Evolutionary conservation across 2,888 invertebrate species (phyloP).

Genomic region (Rhamnusium bicolor): DNA sequence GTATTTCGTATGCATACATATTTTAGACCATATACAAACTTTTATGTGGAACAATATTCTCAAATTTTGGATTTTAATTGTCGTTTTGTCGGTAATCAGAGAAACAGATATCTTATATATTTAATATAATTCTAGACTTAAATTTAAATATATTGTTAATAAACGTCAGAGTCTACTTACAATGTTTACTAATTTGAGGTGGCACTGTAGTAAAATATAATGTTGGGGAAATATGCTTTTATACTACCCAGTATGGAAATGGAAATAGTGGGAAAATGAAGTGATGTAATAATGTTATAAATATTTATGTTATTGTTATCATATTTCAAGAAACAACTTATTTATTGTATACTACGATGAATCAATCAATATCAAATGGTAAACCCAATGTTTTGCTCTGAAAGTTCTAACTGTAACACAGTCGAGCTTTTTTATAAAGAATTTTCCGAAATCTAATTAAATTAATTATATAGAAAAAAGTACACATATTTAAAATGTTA

Average conservation of each 20-base stretch:
- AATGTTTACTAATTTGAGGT: not conserved
- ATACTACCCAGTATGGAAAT: not conserved
- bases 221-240: not conserved
- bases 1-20: too few relatives aligned
- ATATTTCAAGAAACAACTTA: not conserved
- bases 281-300: not conserved
- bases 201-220: not conserved
- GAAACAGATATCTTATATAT: too few relatives aligned
- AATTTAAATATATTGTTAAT: too few relatives aligned
- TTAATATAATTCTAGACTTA: not conserved
- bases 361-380: not conserved
- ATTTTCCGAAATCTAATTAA: too few relatives aligned
- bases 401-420: too few relatives aligned
- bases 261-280: not conserved
- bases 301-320: not conserved
- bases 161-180: not conserved
- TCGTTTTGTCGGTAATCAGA: too few relatives aligned
- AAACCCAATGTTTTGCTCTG: not conserved
- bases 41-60: too few relatives aligned
- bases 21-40: too few relatives aligned
- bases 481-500: too few relatives aligned
- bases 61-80: too few relatives aligned
- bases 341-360: not conserved
- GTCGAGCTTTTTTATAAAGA: too few relatives aligned
- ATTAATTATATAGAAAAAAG: too few relatives aligned